These are phyloP conservation scores for Phyllotis vaccarum DNA, from an alignment of 2,797 vertebrate species.

Conservation along the genomic window DNA sequence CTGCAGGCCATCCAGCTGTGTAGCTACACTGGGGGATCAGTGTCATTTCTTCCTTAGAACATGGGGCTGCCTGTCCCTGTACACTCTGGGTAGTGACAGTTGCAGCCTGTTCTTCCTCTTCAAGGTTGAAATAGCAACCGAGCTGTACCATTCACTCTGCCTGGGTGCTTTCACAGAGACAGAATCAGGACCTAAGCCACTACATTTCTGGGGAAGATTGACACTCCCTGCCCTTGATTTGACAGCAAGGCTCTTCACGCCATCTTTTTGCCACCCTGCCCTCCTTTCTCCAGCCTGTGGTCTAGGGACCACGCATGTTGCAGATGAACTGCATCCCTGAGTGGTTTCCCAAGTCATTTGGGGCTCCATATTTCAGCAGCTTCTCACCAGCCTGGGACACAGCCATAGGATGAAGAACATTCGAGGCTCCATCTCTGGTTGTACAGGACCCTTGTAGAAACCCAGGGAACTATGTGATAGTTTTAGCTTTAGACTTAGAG, in stretches of 20 bases:
- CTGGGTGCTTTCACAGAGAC: accelerated
- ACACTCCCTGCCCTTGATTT: neutral
- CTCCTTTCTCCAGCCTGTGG: neutral
- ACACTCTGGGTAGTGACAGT: neutral
- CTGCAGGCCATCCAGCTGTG: neutral
- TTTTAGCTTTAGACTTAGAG: neutral
- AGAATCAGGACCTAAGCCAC: neutral
- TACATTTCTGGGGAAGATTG: neutral
- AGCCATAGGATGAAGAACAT: neutral
- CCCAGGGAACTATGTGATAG: neutral
- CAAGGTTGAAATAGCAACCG: neutral
- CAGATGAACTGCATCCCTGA: neutral
- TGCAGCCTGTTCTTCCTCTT: neutral
- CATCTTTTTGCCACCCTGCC: neutral
- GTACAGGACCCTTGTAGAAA: neutral
- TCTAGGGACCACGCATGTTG: neutral
- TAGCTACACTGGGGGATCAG: accelerated
- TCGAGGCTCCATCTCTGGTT: no score
- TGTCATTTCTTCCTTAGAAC: neutral
- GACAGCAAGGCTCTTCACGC: accelerated
- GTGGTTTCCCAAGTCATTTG: neutral
- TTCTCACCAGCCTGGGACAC: neutral
- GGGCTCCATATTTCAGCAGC: neutral
- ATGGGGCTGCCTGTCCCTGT: neutral
- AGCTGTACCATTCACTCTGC: neutral